Base-by-base conservation (phyloP, 2,113 vertebrate genomes). In the Maccullochella peelii region DNA sequence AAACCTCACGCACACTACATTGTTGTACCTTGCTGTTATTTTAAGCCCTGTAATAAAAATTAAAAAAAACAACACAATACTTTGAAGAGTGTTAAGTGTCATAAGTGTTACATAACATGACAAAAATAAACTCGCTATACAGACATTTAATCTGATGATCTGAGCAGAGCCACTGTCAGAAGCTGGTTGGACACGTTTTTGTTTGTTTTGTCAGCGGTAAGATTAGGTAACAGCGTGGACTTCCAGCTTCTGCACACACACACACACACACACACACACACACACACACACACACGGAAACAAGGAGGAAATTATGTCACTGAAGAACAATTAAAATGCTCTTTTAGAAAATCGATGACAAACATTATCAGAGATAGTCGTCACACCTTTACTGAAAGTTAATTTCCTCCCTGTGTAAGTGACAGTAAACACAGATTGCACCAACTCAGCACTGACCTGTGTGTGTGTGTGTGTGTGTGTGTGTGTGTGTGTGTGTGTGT, bases 371-470 rank as follows among this genome's bases (percentile, higher is more conserved):
- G 23, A 69, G 38, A 21, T 18, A 1, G 11, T 44, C 11, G 8
- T 76, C 70, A 75, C 38, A 79, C 18, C 4, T 84, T 73, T 33
- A 67, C 3, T 83, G 54, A 88, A 54, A 57, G 8, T 77, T 92
- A 66, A 91, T 91, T 93, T 94, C 93, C 90, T 91, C 54, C 67
- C 50, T 80, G 40, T 88, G 87, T 61, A 16, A 84, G 16, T 88
- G 86, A 88, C 86, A 73, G 89, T 90, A 92, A 94, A 85, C 77
- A 83, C 14, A 62, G 5, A 67, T 36, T 76, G 18, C 25, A 68
- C 25, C 9, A 69, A 25, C 71, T 75, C 75, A 79, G 79, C 81
- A 71, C 52, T 83, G 75, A 83, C 81, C 73, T 89, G 59, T 73
- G 33, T 86, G 52, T 57, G 77, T 79, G 66, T 73, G 63, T 63